phyloP scores from a whole-genome alignment of 2,797 vertebrate species.

The Phoeniculus purpureus region DNA sequence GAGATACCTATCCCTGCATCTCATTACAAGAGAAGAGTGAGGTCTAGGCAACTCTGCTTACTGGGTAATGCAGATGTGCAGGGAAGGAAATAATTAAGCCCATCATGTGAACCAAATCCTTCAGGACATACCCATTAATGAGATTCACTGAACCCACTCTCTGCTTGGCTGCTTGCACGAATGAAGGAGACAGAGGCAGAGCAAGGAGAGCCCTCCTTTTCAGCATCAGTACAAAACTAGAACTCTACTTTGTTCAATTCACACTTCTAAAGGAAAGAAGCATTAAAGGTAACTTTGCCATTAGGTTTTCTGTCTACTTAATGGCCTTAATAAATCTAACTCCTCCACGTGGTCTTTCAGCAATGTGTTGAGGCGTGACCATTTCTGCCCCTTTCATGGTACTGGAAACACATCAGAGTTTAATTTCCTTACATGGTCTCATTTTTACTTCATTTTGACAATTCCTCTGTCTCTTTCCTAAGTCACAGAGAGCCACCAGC shows the following conservation, averaged over 20 bases:
- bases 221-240: neutral
- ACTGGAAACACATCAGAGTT: neutral
- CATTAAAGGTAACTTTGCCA: neutral
- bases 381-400: neutral
- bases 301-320: neutral
- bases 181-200: neutral
- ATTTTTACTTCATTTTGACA: neutral
- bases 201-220: neutral
- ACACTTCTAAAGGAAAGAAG: neutral
- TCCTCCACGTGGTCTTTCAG: neutral
- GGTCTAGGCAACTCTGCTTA: neutral
- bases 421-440: neutral
- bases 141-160: neutral
- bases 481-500: neutral
- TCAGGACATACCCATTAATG: constrained; percentile 16
- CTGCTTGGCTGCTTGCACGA: neutral
- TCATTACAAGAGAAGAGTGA: neutral
- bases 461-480: neutral
- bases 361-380: neutral
- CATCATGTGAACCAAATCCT: constrained; percentile 39
- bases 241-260: neutral
- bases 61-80: neutral
- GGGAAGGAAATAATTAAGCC: constrained; percentile 30
- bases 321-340: neutral
- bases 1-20: neutral